Evolutionary conservation across 1,140 invertebrate species (phyloP).

Genomic region (Hylyphantes graminicola): DNA sequence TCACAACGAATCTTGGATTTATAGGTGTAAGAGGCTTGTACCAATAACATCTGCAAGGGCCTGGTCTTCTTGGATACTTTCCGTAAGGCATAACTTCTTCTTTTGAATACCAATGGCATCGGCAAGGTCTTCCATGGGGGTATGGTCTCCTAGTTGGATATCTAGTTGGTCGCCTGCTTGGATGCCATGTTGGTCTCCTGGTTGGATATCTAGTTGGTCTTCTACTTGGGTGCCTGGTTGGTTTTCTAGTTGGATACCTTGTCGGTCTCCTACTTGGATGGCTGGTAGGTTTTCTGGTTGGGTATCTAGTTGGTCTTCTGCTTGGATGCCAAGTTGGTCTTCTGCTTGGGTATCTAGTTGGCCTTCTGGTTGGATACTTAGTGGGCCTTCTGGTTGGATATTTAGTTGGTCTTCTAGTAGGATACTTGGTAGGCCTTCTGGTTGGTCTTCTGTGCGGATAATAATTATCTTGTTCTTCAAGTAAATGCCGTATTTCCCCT

Average conservation of each 20-base stretch:
- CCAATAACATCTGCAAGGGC: not conserved
- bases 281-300: not conserved
- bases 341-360: not conserved
- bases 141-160: not conserved
- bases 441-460: not conserved
- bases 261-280: not conserved
- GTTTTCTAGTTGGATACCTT: not conserved
- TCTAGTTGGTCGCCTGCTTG: not conserved
- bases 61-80: too few relatives aligned
- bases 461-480: too few relatives aligned
- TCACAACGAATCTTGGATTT: constrained; percentile 28
- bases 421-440: not conserved
- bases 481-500: not conserved
- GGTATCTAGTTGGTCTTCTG: not conserved
- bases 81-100: too few relatives aligned
- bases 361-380: not conserved
- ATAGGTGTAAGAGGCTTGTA: not conserved
- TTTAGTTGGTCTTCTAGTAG: not conserved
- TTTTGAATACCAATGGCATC: too few relatives aligned
- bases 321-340: not conserved
- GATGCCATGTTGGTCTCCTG: not conserved
- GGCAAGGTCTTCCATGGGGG: too few relatives aligned
- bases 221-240: not conserved
- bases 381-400: not conserved
- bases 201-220: not conserved